Evolutionary conservation across 2,888 invertebrate species (phyloP).

Genomic region (Dysmachus trigonus): DNA sequence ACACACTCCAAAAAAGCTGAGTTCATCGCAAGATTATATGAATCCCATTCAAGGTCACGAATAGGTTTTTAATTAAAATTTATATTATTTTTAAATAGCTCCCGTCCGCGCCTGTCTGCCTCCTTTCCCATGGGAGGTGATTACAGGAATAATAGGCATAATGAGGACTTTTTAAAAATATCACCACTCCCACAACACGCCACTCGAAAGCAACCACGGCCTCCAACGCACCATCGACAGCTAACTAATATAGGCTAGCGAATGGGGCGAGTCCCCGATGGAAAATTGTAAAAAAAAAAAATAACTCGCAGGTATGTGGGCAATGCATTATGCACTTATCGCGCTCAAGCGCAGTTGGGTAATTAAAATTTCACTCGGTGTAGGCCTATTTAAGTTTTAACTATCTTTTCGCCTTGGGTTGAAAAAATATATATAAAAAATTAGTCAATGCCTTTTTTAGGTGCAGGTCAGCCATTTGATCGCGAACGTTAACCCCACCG

Average conservation of each 20-base stretch:
- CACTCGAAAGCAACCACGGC: not conserved
- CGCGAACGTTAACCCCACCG: not conserved
- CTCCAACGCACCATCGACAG: not conserved
- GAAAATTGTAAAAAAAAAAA: not conserved
- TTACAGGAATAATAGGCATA: not conserved
- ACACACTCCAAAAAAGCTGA: not conserved
- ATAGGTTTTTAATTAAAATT: not conserved
- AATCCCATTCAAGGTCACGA: not conserved
- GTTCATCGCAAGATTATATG: not conserved
- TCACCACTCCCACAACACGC: not conserved
- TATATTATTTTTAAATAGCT: not conserved
- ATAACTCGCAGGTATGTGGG: not conserved
- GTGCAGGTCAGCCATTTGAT: not conserved
- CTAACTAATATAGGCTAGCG: not conserved
- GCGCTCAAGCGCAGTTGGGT: not conserved
- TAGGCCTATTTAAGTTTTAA: not conserved
- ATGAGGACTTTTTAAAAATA: not conserved
- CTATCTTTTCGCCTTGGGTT: not conserved
- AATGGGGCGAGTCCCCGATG: not conserved
- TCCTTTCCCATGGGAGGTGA: not conserved
- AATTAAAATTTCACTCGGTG: conserved; percentile 12
- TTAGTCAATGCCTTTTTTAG: not conserved
- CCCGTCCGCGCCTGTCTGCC: not conserved
- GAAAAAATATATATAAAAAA: not conserved
- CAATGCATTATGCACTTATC: not conserved